Percentiles rank a stretch among this genome's conserved stretches.
Evolutionary conservation across 2,113 vertebrate species (phyloP).

Genomic region (Lonchura striata): DNA sequence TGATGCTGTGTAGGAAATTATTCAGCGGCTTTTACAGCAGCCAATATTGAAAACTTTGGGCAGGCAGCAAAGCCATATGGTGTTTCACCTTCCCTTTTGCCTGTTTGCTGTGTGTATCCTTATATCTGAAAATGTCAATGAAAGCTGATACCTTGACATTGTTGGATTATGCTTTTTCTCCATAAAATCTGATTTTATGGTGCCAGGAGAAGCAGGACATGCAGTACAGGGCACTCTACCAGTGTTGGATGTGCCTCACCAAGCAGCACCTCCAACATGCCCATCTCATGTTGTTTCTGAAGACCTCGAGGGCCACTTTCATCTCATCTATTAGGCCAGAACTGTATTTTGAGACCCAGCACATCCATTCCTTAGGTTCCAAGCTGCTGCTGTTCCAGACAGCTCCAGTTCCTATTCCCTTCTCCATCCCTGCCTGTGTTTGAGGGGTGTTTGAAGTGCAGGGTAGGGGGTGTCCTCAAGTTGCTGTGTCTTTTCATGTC

Average conservation of each 20-base stretch:
- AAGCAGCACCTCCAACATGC: not conserved
- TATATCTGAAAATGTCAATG: not conserved
- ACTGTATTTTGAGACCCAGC: not conserved
- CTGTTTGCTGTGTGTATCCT: not conserved
- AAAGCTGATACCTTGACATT: not conserved
- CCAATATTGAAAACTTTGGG: not conserved
- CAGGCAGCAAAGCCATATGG: rapidly evolving
- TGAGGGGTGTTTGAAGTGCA: not conserved
- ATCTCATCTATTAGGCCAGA: not conserved
- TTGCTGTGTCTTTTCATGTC: not conserved
- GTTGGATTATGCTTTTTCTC: not conserved
- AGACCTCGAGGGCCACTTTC: not conserved
- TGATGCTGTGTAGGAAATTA: not conserved
- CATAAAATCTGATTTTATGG: not conserved
- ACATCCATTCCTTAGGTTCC: not conserved
- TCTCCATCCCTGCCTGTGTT: not conserved
- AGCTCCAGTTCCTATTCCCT: not conserved
- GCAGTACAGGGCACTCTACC: not conserved
- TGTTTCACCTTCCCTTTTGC: not conserved
- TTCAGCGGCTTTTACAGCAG: not conserved
- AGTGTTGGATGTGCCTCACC: not conserved
- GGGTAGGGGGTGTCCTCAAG: not conserved
- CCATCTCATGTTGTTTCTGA: not conserved
- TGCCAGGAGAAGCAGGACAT: rapidly evolving
- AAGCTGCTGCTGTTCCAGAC: not conserved